Conservation (phyloP, 2,113 vertebrate genomes). For the Pomatostomus ruficeps region DNA sequence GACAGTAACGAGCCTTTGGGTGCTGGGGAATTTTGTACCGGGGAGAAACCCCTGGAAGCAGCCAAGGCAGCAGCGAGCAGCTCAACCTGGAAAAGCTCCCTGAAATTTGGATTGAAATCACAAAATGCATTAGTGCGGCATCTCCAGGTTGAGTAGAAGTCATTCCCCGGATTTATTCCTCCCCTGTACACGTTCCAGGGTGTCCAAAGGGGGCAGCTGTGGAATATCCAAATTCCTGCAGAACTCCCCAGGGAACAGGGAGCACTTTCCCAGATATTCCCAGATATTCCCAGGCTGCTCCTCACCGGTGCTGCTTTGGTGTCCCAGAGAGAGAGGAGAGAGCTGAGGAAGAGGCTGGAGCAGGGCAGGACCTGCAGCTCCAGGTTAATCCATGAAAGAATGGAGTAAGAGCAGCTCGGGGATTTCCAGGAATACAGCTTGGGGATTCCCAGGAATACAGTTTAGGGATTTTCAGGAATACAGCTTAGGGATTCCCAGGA, state of each 20-base stretch:
- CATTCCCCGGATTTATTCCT: background rate
- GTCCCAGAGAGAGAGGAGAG: background rate
- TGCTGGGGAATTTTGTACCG: background rate
- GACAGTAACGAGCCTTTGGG: background rate
- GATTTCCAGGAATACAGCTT: too few relatives aligned
- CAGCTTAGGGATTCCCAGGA: too few relatives aligned
- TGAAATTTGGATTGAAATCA: background rate
- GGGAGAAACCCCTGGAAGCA: background rate
- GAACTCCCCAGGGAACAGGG: background rate
- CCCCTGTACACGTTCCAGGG: background rate
- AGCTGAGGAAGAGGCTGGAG: background rate
- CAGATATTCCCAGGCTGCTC: too few relatives aligned
- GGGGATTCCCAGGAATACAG: too few relatives aligned
- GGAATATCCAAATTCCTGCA: background rate
- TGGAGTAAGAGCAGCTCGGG: background rate
- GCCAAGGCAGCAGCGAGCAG: background rate
- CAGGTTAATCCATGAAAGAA: background rate
- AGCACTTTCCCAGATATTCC: too few relatives aligned
- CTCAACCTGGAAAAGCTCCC: background rate
- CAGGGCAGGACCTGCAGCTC: background rate
- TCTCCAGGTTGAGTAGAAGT: background rate
- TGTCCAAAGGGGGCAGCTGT: background rate
- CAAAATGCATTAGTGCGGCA: background rate
- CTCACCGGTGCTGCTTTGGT: too few relatives aligned
- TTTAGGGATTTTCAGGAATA: too few relatives aligned